These are phyloP conservation scores for Fissipunctia ypsillon DNA, from an alignment of 2,888 invertebrate species.

Conservation along the genomic window DNA sequence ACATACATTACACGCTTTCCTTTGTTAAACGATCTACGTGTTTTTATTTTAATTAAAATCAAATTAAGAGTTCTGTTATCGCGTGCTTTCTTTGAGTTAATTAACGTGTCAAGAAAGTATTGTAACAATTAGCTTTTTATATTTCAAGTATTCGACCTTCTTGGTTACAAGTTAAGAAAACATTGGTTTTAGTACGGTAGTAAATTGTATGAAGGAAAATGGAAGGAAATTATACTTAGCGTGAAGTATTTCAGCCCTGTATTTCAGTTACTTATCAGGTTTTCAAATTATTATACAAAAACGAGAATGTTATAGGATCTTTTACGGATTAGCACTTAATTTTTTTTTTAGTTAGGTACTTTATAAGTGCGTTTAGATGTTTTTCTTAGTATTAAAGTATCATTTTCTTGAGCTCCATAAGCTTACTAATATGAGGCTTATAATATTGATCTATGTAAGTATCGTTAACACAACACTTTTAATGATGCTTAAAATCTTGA, in stretches of 20 bases:
- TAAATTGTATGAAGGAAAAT: conserved; percentile 17
- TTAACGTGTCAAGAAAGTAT: conserved; percentile 46
- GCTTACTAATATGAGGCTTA: not conserved
- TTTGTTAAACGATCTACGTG: conserved; percentile 52
- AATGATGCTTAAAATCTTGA: not conserved
- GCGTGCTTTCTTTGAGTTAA: conserved; percentile 54
- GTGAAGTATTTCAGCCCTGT: conserved; percentile 3
- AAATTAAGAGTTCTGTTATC: conserved; percentile 49
- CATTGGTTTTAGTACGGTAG: conserved; percentile 21
- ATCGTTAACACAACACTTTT: not conserved
- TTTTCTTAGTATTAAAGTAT: not conserved
- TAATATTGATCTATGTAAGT: not conserved
- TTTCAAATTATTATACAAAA: not conserved
- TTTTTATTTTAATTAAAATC: conserved; percentile 56
- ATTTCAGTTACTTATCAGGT: not conserved
- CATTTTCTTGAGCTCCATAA: not conserved
- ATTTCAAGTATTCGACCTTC: conserved; percentile 25
- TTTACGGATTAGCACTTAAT: not conserved
- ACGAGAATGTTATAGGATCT: not conserved
- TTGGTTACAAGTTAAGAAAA: conserved; percentile 25
- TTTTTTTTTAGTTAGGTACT: not conserved
- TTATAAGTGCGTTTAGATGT: too few relatives aligned
- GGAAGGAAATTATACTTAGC: conserved; percentile 7
- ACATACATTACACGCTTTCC: conserved; percentile 45
- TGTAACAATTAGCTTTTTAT: conserved; percentile 40